A percentile compares a stretch with the other conserved stretches of the same genome.
Evolutionary conservation across 2,113 vertebrate species (phyloP).

Genomic region (Picathartes gymnocephalus): DNA sequence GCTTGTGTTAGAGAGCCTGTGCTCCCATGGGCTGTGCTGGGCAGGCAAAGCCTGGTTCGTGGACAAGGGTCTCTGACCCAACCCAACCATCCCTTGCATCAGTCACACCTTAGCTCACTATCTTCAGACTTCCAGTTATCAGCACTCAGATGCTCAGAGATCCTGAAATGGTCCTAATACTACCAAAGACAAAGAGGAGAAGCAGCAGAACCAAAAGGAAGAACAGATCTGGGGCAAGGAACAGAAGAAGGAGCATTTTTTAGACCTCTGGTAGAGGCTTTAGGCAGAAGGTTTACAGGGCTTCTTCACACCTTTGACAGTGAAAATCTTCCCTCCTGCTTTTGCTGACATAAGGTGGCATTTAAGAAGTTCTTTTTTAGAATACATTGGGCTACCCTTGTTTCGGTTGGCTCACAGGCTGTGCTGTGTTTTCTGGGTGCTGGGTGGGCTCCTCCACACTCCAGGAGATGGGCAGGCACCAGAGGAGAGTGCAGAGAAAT

Average conservation of each 20-base stretch:
- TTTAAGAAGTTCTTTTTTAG: not conserved
- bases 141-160: not conserved
- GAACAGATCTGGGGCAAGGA: not conserved
- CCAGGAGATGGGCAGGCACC: not conserved
- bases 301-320: not conserved
- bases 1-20: not conserved
- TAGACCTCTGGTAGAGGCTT: not conserved
- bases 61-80: not conserved
- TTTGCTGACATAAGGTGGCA: not conserved
- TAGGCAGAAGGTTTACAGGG: not conserved
- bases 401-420: not conserved
- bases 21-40: not conserved
- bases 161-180: not conserved
- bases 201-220: not conserved
- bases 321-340: not conserved
- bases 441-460: not conserved
- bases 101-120: not conserved
- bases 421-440: not conserved
- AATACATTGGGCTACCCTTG: not conserved
- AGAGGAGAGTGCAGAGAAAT: not conserved
- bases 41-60: not conserved
- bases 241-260: not conserved
- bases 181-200: not conserved
- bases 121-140: not conserved
- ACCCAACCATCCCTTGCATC: fast-evolving